phyloP scores from a whole-genome alignment of 2,888 invertebrate genomes.

The Melikaiella ostensackeni region DNA sequence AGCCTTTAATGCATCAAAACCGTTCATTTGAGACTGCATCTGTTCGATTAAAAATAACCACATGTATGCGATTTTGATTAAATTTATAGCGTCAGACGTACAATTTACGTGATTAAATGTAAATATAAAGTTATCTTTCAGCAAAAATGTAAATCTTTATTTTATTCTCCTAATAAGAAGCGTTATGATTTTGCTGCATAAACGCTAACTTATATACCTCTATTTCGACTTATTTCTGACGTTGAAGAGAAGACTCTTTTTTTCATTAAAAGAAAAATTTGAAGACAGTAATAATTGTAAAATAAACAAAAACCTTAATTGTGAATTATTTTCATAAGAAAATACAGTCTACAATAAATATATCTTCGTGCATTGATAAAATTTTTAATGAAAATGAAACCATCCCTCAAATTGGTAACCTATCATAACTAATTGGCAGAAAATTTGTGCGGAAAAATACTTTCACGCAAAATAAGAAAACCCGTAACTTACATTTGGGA shows the following conservation, averaged over 20 bases:
- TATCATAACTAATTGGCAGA: neutral
- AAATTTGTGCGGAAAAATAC: neutral
- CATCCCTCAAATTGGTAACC: neutral
- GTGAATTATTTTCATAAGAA: neutral
- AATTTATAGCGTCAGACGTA: neutral
- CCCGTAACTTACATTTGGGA: no score
- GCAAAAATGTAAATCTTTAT: neutral
- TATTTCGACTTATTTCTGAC: neutral
- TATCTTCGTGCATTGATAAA: neutral
- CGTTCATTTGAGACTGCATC: neutral
- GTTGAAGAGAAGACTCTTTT: neutral
- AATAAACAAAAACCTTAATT: neutral
- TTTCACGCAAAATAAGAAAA: no score
- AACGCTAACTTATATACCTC: neutral
- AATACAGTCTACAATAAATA: neutral
- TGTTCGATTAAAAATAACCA: conserved; percentile 16
- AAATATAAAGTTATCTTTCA: neutral
- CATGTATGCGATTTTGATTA: neutral
- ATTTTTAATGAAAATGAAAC: neutral
- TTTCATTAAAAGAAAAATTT: neutral
- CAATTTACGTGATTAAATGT: neutral
- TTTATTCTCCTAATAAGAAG: neutral
- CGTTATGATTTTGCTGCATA: neutral
- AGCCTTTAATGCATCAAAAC: neutral
- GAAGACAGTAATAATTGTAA: neutral